These are phyloP conservation scores for Hoplodrina blanda DNA, from an alignment of 2,888 invertebrate genomes.

Conservation along the genomic window DNA sequence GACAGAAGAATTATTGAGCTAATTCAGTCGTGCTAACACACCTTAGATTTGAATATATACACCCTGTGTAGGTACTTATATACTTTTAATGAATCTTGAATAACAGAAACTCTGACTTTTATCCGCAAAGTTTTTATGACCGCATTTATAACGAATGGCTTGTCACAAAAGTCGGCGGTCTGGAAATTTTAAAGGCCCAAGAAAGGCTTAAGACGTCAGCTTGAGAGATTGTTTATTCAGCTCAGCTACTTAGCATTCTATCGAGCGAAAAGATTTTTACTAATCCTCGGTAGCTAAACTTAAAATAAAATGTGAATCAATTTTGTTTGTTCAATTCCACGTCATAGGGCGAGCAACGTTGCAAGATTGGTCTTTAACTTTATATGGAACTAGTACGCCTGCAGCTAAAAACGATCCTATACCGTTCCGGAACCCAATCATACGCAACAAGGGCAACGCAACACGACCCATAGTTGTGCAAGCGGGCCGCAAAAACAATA, in stretches of 20 bases:
- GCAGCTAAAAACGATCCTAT: constrained; percentile 92
- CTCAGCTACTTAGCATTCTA: constrained; percentile 47
- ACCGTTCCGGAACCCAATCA: constrained; percentile 87
- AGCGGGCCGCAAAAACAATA: constrained; percentile 82
- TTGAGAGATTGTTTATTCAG: constrained; percentile 58
- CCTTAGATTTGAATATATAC: constrained; percentile 22
- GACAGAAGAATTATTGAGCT: neutral
- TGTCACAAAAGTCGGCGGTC: constrained; percentile 57
- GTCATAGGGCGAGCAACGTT: constrained; percentile 95
- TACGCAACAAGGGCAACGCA: constrained; percentile 83
- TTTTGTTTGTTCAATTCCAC: constrained; percentile 68
- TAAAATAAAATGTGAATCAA: constrained; percentile 54
- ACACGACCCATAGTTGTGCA: constrained; percentile 86
- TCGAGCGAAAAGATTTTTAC: constrained; percentile 41
- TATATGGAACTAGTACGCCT: constrained; percentile 95
- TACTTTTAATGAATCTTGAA: constrained; percentile 40
- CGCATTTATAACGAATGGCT: constrained; percentile 59
- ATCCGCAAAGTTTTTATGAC: constrained; percentile 61
- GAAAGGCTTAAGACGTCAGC: constrained; percentile 46
- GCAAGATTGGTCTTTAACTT: constrained; percentile 97
- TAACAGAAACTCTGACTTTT: constrained; percentile 45
- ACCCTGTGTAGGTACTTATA: constrained; percentile 4
- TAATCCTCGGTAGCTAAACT: constrained; percentile 32
- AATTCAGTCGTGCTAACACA: constrained; percentile 9
- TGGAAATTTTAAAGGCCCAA: constrained; percentile 48